Percentiles rank a stretch among this genome's conserved stretches.
Evolutionary conservation across 2,113 vertebrate species (phyloP).

Genomic region (Galemys pyrenaicus): DNA sequence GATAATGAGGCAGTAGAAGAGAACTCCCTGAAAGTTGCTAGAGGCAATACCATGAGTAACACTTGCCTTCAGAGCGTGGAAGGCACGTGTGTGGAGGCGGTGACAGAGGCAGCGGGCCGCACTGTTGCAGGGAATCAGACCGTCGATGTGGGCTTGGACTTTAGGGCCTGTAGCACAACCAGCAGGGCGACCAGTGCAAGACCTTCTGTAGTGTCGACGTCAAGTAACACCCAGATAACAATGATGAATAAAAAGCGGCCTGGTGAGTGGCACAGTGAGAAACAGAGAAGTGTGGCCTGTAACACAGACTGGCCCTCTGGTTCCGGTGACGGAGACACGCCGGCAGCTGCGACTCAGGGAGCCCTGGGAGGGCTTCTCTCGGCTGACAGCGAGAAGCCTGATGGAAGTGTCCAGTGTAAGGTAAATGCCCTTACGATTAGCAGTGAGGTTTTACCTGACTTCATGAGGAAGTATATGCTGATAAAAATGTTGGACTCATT

Average conservation of each 20-base stretch:
- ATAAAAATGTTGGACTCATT: neutral
- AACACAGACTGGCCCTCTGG: slow-evolving; percentile 57
- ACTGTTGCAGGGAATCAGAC: neutral
- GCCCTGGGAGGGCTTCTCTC: neutral
- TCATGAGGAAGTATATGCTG: neutral
- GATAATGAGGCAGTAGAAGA: neutral
- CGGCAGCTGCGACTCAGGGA: accelerated
- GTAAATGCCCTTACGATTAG: slow-evolving; percentile 64
- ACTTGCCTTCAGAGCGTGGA: accelerated
- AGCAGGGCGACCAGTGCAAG: slow-evolving; percentile 72
- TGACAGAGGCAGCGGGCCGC: accelerated
- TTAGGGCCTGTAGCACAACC: slow-evolving; percentile 75
- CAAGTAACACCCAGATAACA: slow-evolving; percentile 79
- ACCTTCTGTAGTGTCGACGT: slow-evolving; percentile 52
- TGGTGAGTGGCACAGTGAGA: neutral
- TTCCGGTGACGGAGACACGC: accelerated
- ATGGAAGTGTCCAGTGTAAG: slow-evolving; percentile 63
- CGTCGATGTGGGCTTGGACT: slow-evolving; percentile 67
- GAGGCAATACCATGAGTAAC: neutral
- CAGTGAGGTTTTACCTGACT: neutral
- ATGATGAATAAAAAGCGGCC: slow-evolving; percentile 69
- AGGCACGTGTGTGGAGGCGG: accelerated
- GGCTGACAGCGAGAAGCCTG: neutral
- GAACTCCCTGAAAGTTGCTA: neutral
- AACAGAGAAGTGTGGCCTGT: slow-evolving; percentile 53